A percentile compares a stretch with the other conserved stretches of the same genome.
These are phyloP conservation scores for Microcebus murinus DNA, from an alignment of 2,113 vertebrate species.

Conservation along the genomic window DNA sequence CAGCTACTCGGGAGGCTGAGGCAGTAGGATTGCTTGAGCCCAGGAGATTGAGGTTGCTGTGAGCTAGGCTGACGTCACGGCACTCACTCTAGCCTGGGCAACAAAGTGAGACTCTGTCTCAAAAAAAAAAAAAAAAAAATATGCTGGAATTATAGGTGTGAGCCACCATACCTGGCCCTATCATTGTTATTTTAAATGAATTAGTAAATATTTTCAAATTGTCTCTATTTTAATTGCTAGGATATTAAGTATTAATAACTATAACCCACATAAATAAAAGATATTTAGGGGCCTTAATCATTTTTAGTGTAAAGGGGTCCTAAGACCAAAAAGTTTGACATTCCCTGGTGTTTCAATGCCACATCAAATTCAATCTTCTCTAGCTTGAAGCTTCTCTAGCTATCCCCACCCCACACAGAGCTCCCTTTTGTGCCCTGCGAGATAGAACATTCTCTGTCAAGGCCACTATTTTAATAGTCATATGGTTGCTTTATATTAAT, in stretches of 20 bases:
- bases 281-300: background rate
- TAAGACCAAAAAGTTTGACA: background rate
- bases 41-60: no score
- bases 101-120: no score
- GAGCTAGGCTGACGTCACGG: no score
- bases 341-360: background rate
- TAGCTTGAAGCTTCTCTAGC: background rate
- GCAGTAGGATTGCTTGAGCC: no score
- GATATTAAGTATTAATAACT: background rate
- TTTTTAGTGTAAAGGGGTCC: background rate
- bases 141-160: no score
- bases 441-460: background rate
- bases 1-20: no score
- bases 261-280: background rate
- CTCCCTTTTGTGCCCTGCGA: rapidly evolving
- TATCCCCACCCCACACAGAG: background rate
- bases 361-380: no score
- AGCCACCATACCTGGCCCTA: no score
- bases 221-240: background rate
- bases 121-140: no score
- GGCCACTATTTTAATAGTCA: background rate
- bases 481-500: background rate
- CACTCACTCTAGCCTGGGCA: no score
- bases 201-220: background rate
- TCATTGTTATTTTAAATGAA: background rate